Evolutionary conservation across 2,888 invertebrate genomes (phyloP), one percentile per base, ranked within the genome.

Genomic region (Pemphredon lugubris): DNA sequence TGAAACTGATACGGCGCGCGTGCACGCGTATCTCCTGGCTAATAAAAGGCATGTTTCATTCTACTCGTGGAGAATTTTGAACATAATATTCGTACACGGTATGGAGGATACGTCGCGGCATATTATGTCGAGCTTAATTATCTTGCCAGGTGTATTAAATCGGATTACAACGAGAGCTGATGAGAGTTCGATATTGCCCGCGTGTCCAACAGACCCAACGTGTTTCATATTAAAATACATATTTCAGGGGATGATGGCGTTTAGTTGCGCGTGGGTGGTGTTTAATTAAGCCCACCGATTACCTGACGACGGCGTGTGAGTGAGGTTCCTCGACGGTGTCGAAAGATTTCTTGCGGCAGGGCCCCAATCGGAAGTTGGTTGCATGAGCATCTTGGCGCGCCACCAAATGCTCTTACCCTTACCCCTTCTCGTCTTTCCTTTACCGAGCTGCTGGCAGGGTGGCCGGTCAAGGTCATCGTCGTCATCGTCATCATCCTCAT

Each of bases 351-450:
- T 79, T 1, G 90, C 89, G 0, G 92, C 91, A 0, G 92, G 93
- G 37, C 95, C 94, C 95, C 95, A 95, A 75, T 94, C 94, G 1
- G 92, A 91, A 0, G 94, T 94, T 0, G 95, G 95, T 16, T 93
- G 93, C 1, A 94, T 84, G 37, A 95, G 90, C 50, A 92, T 91
- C 23, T 92, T 91, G 1, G 94, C 91, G 88, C 87, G 79, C 13
- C 69, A 57, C 84, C 85, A 86, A 14, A 88, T 53, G 16, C 48
- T 82, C 39, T 71, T 71, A 0, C 72, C 68, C n/a, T 58, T 79
- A 9, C 50, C 71, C 57, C 50, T 70, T 11, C 59, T 72, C 20
- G 47, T 21, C 63, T 69, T 61, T 64, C 76, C 34, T 23, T 72
- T 77, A 5, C 73, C 47, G 0, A 26, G 2, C 20, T 53, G 44